Conservation (phyloP, 53 echinoderm and acorn worm species). For the Echinometra lucunter region DNA sequence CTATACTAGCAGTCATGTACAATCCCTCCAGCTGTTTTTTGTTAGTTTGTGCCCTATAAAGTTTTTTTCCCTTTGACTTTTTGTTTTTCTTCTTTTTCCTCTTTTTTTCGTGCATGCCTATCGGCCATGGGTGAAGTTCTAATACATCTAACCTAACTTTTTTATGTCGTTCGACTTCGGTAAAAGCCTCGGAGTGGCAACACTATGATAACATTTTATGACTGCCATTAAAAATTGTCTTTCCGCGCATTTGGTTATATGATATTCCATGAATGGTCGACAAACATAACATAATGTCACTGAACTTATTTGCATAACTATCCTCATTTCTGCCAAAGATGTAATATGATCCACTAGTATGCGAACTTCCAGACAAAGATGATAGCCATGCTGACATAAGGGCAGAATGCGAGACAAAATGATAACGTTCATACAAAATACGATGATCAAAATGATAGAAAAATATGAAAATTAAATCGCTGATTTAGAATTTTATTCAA, state of each 20-base stretch:
- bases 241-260: not conserved
- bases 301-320: not conserved
- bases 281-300: no score
- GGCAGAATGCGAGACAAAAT: not conserved
- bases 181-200: not conserved
- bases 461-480: not conserved
- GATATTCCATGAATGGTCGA: not conserved
- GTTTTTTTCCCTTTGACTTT: no score
- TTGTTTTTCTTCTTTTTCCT: no score
- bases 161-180: not conserved
- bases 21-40: no score
- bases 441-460: not conserved
- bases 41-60: no score
- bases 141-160: no score
- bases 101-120: no score
- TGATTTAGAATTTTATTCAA: no score
- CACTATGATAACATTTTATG: not conserved
- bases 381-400: no score
- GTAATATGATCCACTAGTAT: not conserved
- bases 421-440: not conserved
- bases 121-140: no score
- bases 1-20: no score
- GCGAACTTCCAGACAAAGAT: not conserved
- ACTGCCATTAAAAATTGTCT: not conserved
- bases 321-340: not conserved